These are phyloP conservation scores for Hormiphora californensis DNA, from an alignment of 37 sponge, comb jelly and placozoan species.

Conservation along the genomic window DNA sequence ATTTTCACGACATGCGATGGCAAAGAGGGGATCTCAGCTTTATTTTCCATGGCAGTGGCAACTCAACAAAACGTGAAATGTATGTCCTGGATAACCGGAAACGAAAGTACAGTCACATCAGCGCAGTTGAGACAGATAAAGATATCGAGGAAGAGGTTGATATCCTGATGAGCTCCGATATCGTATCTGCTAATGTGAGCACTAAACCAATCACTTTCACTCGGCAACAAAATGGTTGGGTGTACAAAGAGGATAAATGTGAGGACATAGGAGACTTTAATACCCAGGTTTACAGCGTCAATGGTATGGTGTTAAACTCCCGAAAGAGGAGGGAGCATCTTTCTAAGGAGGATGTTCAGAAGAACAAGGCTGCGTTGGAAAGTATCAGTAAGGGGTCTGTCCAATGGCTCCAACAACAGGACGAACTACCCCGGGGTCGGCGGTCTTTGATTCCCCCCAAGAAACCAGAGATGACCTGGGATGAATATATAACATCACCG, in stretches of 20 bases:
- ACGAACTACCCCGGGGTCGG: not conserved
- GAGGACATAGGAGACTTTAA: slow-evolving; percentile 76
- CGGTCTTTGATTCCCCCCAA: slow-evolving; percentile 69
- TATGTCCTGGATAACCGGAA: slow-evolving; percentile 71
- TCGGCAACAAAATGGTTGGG: slow-evolving; percentile 72
- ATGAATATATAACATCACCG: slow-evolving; percentile 64
- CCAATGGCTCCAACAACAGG: slow-evolving; percentile 35
- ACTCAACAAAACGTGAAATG: slow-evolving; percentile 56
- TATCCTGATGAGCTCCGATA: slow-evolving; percentile 69
- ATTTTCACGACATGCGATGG: slow-evolving; percentile 87
- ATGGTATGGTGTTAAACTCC: slow-evolving; percentile 67
- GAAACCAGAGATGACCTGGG: slow-evolving; percentile 65
- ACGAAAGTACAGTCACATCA: slow-evolving; percentile 55
- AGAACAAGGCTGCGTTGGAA: slow-evolving; percentile 60
- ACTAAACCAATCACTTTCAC: slow-evolving; percentile 74
- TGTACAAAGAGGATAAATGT: slow-evolving; percentile 65
- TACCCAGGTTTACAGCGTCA: slow-evolving; percentile 72
- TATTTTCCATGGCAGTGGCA: slow-evolving; percentile 75
- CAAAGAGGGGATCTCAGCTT: slow-evolving; percentile 76
- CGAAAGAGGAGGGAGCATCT: slow-evolving; percentile 83
- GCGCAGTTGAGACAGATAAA: slow-evolving; percentile 53
- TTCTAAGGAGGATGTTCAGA: slow-evolving; percentile 70
- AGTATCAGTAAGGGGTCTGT: slow-evolving; percentile 29
- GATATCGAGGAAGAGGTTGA: slow-evolving; percentile 75
- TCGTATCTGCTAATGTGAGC: slow-evolving; percentile 86